Percentiles rank a stretch among this genome's conserved stretches.
phyloP scores from a whole-genome alignment of 2,797 vertebrate species.

The Uromys caudimaculatus region DNA sequence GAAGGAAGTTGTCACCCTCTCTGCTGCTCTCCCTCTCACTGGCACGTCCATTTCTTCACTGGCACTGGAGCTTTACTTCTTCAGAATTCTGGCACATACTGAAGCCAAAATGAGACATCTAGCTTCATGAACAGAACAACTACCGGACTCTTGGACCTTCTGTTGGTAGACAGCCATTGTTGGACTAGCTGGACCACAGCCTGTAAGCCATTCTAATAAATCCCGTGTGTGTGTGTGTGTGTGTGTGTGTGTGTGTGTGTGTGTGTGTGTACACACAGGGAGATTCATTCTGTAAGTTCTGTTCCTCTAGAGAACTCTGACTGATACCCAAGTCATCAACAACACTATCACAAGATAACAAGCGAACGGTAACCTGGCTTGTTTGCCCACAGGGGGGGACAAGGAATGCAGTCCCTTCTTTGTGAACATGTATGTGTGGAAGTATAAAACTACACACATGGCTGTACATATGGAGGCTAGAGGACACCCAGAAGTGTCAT shows the following conservation, averaged over 20 bases:
- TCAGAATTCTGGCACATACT: not conserved
- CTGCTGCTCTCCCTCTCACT: not conserved
- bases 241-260: not conserved
- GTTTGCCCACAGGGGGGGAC: not conserved
- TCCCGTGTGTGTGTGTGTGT: no score
- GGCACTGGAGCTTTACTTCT: not conserved
- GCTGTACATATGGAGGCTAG: not conserved
- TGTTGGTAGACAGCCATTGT: not conserved
- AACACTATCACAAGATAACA: not conserved
- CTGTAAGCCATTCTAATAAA: not conserved
- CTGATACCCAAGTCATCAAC: not conserved
- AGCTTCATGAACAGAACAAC: not conserved
- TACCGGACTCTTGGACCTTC: not conserved
- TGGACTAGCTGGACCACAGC: not conserved
- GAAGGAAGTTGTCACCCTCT: not conserved
- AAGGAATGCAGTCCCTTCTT: not conserved
- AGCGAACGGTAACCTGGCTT: not conserved
- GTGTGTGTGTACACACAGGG: not conserved
- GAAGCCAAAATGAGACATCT: not conserved
- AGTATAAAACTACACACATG: not conserved
- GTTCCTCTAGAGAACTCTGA: conserved; percentile 2
- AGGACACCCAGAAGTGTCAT: not conserved
- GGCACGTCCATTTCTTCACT: not conserved
- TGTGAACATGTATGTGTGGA: not conserved
- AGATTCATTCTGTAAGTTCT: not conserved